Base-by-base conservation (phyloP, 2,113 vertebrate genomes). In the Gadus chalcogrammus region DNA sequence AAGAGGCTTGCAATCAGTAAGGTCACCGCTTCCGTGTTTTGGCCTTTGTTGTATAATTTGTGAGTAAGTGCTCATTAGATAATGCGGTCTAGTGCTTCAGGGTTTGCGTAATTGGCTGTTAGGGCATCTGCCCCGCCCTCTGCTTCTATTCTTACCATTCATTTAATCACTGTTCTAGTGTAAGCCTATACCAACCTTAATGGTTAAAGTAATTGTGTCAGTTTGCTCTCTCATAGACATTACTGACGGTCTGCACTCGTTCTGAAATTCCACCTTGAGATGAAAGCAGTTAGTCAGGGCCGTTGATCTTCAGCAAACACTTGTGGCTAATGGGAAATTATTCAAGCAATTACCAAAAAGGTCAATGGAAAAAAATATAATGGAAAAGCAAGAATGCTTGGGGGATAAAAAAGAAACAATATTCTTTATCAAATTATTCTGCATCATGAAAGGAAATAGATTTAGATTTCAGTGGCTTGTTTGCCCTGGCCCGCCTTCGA, bases 41-140 rank as follows among this genome's bases (percentile, higher is more conserved):
- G 79, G 68, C 18, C 31, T 60, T 60, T 60, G 52, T 85, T 84
- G 76, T 82, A 65, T 79, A 82, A 87, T 81, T 80, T 86, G 79
- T 79, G 69, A 77, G 69, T 79, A 82, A 85, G 82, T 76, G 70
- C 79, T 87, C 83, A 83, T 90, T 89, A 85, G 84, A 75, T 83
- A 81, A 88, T 77, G 84, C 1, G 76, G 71, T 82, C 78, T 73
- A 76, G 71, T 56, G 61, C 77, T 79, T 84, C 69, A 68, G 69
- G 68, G 73, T 79, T 80, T 76, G 75, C 70, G 79, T 86, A 88
- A 87, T 85, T 90, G 84, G 81, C 77, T 83, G 79, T 84, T 78
- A 67, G 85, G 70, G 71, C 67, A 69, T 70, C 64, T 7, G 70
- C 75, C 79, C 78, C 67, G 53, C 78, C 73, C 58, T 66, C 66